These are phyloP conservation scores for Oligia latruncula DNA, from an alignment of 2,888 invertebrate species.

Conservation along the genomic window DNA sequence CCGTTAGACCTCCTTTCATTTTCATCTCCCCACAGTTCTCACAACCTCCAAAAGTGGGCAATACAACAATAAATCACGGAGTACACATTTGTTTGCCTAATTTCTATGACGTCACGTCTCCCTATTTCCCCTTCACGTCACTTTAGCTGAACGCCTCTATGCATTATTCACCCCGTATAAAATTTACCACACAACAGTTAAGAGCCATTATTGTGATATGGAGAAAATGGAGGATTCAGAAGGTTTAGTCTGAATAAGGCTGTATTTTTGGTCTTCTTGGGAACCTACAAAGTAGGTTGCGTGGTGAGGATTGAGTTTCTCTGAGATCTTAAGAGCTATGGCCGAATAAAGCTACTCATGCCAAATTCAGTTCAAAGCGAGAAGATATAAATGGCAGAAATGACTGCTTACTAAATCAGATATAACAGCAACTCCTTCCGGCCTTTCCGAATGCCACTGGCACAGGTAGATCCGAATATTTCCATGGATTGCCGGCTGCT, in stretches of 20 bases:
- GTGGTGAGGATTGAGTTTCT: neutral
- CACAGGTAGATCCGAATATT: neutral
- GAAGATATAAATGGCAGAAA: neutral
- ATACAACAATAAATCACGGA: slow-evolving; percentile 31
- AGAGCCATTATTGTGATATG: slow-evolving; percentile 47
- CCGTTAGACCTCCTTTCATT: neutral
- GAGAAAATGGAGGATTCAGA: slow-evolving; percentile 18
- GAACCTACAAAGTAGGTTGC: neutral
- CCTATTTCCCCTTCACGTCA: slow-evolving; percentile 25
- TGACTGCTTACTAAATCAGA: neutral
- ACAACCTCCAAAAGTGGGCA: neutral
- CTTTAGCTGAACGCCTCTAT: slow-evolving; percentile 45
- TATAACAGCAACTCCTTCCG: neutral
- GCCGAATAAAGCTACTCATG: too few relatives aligned
- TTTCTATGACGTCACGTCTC: slow-evolving; percentile 50
- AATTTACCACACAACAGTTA: slow-evolving; percentile 54
- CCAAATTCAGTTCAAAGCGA: neutral
- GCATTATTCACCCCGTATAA: slow-evolving; percentile 57
- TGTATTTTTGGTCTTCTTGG: neutral
- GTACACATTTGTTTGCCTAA: slow-evolving; percentile 37
- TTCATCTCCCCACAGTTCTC: neutral
- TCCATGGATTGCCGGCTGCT: neutral
- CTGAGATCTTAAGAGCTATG: neutral
- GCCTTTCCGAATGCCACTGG: neutral
- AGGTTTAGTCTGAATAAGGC: slow-evolving; percentile 9